Evolutionary conservation across 2,797 vertebrate species (phyloP).

Genomic region (Danio jaintianensis): DNA sequence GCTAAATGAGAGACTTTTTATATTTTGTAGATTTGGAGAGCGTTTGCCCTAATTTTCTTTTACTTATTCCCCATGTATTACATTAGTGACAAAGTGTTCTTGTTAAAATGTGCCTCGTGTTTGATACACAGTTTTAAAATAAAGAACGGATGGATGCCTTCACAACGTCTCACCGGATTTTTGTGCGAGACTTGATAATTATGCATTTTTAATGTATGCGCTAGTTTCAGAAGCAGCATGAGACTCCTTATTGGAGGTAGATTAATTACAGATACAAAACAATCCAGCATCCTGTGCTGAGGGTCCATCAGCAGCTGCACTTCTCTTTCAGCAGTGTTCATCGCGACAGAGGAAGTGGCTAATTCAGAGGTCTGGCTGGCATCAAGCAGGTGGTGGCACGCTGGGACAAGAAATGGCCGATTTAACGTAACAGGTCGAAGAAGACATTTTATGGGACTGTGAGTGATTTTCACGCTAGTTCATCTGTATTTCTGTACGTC

Average conservation of each 20-base stretch:
- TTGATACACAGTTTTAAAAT: constrained; percentile 5
- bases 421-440: constrained; percentile 26
- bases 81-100: constrained; percentile 41
- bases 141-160: constrained; percentile 20
- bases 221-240: constrained; percentile 45
- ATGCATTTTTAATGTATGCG: constrained; percentile 37
- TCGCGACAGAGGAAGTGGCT: constrained; percentile 23
- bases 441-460: constrained; percentile 34
- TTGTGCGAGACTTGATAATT: constrained; percentile 31
- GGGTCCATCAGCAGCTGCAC: constrained; percentile 52
- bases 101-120: constrained; percentile 13
- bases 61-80: constrained; percentile 39
- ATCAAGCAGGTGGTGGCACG: constrained; percentile 5
- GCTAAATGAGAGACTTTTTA: constrained; percentile 68
- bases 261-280: constrained; percentile 59
- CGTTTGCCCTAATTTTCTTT: constrained; percentile 47
- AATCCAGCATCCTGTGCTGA: constrained; percentile 41
- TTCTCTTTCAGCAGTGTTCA: constrained; percentile 43
- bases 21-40: constrained; percentile 45
- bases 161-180: constrained; percentile 14
- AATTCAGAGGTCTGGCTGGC: constrained; percentile 40
- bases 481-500: constrained; percentile 45
- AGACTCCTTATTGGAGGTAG: constrained; percentile 48
- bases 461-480: constrained; percentile 19
- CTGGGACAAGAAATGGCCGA: constrained; percentile 29